Conservation (phyloP, 2,797 vertebrate genomes). For the Hoplostethus mediterraneus region DNA sequence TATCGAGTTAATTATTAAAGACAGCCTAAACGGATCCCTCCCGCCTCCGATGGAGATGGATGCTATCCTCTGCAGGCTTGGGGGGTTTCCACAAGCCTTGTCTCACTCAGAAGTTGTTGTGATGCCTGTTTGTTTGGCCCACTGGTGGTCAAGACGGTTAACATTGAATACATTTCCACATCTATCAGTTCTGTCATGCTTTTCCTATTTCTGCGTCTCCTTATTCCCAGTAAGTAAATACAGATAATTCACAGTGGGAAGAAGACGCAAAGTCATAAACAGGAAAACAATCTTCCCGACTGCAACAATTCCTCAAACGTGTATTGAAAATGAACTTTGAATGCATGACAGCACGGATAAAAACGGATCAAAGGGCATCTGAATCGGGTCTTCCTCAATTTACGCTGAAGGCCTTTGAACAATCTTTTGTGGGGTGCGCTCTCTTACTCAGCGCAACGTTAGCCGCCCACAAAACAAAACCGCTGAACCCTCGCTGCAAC, state of each 20-base stretch:
- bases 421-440: conserved; percentile 45
- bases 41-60: conserved; percentile 66
- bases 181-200: conserved; percentile 24
- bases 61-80: conserved; percentile 71
- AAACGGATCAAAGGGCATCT: conserved; percentile 71
- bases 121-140: conserved; percentile 69
- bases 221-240: conserved; percentile 2
- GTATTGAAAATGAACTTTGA: conserved; percentile 54
- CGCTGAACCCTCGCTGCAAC: conserved; percentile 19
- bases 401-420: conserved; percentile 52
- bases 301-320: conserved; percentile 44
- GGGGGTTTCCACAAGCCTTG: conserved; percentile 48
- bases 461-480: conserved; percentile 52
- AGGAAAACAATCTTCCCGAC: conserved; percentile 26
- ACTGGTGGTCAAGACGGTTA: conserved; percentile 54
- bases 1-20: conserved; percentile 83
- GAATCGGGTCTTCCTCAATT: conserved; percentile 49
- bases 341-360: conserved; percentile 63
- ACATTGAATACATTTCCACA: conserved; percentile 1
- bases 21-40: conserved; percentile 75
- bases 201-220: background rate
- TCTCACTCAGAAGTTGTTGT: conserved; percentile 68
- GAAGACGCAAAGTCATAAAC: conserved; percentile 11
- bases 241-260: background rate
- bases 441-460: conserved; percentile 62